phyloP scores from a whole-genome alignment of 2,797 vertebrate genomes.

The Hippocampus kuda region DNA sequence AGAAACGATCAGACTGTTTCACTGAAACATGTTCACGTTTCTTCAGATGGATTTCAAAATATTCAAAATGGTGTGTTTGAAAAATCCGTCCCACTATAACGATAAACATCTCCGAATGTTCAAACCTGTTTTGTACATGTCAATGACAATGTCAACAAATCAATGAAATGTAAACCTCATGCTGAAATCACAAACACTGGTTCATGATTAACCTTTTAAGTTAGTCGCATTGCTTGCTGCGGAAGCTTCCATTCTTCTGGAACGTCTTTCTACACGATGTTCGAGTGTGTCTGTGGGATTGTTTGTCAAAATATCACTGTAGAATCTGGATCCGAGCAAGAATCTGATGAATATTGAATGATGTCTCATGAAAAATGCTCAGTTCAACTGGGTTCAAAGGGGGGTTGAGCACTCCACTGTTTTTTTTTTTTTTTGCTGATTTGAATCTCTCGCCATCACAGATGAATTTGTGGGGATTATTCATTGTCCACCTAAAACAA shows the following conservation, averaged over 20 bases:
- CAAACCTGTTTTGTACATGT: conserved; percentile 1
- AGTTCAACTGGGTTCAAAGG: no score
- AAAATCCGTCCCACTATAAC: conserved; percentile 64
- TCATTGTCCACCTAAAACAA: not conserved
- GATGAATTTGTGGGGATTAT: not conserved
- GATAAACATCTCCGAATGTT: conserved; percentile 62
- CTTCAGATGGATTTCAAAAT: conserved; percentile 71
- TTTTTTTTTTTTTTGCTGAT: not conserved
- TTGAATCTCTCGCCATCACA: not conserved
- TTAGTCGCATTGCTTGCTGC: no score
- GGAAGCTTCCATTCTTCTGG: no score
- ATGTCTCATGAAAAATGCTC: not conserved
- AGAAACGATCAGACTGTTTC: conserved; percentile 68
- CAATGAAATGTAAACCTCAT: not conserved
- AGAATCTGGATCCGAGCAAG: not conserved
- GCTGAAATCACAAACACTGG: not conserved
- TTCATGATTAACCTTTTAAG: not conserved
- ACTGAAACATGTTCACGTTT: conserved; percentile 60
- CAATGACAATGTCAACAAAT: not conserved
- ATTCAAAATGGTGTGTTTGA: conserved; percentile 74
- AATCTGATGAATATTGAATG: not conserved
- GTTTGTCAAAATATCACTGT: not conserved
- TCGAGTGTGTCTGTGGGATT: not conserved
- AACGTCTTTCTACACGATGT: not conserved
- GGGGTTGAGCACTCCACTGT: no score